A percentile compares a stretch with the other conserved stretches of the same genome.
phyloP scores from a whole-genome alignment of 2,888 invertebrate genomes.

The Luperina nickerlii region DNA sequence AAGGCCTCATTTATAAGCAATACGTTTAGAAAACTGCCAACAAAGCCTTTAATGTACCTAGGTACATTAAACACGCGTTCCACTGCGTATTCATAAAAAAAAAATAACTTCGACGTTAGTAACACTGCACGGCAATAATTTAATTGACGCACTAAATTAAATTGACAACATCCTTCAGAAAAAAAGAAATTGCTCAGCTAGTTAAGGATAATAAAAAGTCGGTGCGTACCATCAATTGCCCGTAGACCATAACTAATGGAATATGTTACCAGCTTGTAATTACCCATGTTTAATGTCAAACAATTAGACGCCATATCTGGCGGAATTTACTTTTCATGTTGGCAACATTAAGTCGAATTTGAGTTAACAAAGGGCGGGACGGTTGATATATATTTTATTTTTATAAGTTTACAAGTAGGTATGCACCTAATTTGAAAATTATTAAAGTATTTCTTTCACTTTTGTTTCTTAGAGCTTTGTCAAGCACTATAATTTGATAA shows the following conservation, averaged over 20 bases:
- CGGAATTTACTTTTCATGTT: conserved; percentile 51
- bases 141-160: conserved; percentile 38
- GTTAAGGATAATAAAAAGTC: conserved; percentile 62
- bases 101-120: conserved; percentile 8
- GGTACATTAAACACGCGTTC: conserved; percentile 5
- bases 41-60: background rate
- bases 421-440: background rate
- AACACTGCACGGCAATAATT: conserved; percentile 29
- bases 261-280: conserved; percentile 61
- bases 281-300: conserved; percentile 66
- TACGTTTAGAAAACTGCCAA: background rate
- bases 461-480: background rate
- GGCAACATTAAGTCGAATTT: conserved; percentile 47
- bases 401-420: background rate
- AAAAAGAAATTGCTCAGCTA: conserved; percentile 41
- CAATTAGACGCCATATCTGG: conserved; percentile 69
- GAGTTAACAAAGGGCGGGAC: conserved; percentile 38
- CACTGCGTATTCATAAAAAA: conserved; percentile 25
- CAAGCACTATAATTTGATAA: background rate
- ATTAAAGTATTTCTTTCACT: background rate
- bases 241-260: conserved; percentile 63
- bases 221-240: conserved; percentile 61
- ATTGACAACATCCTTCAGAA: conserved; percentile 50
- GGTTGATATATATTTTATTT: background rate
- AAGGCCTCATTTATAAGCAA: background rate